Evolutionary conservation across 1,140 invertebrate species (phyloP).

Genomic region (Drosophila equinoxialis): DNA sequence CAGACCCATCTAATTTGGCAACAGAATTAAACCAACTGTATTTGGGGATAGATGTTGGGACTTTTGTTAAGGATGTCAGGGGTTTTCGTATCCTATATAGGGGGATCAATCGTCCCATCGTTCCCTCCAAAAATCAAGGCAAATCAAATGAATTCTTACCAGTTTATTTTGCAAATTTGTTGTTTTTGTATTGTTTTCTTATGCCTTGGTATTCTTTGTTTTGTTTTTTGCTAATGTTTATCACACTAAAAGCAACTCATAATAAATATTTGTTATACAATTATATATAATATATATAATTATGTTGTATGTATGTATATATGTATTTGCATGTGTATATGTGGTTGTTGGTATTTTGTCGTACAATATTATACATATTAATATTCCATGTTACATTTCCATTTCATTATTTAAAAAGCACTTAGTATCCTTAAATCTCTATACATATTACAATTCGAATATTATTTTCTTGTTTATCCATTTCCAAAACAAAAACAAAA

Average conservation of each 20-base stretch:
- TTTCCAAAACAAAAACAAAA: conserved; percentile 5
- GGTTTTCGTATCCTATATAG: no score
- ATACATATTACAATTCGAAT: conserved; percentile 40
- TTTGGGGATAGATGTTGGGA: no score
- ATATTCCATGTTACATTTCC: conserved; percentile 8
- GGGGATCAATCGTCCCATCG: no score
- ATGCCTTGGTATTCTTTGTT: conserved; percentile 18
- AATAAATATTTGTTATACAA: conserved; percentile 67
- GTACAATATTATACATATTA: conserved; percentile 73
- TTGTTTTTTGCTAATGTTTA: conserved; percentile 63
- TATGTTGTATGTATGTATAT: conserved; percentile 24
- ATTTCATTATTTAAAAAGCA: conserved; percentile 63
- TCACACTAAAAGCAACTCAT: conserved; percentile 79
- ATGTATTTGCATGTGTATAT: conserved; percentile 4
- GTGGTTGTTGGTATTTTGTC: conserved; percentile 26
- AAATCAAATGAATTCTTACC: conserved; percentile 4
- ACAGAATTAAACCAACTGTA: no score
- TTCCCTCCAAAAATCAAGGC: neutral
- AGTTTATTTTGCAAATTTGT: conserved; percentile 20
- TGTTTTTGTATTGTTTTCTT: conserved; percentile 40
- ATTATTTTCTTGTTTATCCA: conserved; percentile 2
- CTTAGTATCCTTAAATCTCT: conserved; percentile 67
- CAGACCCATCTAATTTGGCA: no score
- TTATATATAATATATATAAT: conserved; percentile 39
- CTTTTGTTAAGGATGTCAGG: no score